Percentiles rank a stretch among this genome's conserved stretches.
These are phyloP conservation scores for Paraplagusia blochii DNA, from an alignment of 2,113 vertebrate species.

Conservation along the genomic window DNA sequence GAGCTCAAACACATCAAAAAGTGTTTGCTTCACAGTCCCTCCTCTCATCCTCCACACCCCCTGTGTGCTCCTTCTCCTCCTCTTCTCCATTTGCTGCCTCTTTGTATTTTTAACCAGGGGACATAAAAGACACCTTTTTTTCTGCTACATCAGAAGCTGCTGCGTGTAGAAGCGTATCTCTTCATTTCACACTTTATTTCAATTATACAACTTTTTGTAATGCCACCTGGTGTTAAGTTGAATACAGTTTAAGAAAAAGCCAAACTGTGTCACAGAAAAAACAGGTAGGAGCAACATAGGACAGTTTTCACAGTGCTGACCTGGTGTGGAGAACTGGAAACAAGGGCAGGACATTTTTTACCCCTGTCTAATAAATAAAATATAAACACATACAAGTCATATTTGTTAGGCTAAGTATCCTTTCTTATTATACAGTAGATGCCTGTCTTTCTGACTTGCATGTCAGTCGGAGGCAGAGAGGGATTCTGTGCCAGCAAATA, in stretches of 20 bases:
- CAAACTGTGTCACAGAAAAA: constrained; percentile 36
- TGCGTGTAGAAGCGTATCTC: constrained; percentile 6
- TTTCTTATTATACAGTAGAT: too few relatives aligned
- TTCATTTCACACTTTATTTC: constrained; percentile 40
- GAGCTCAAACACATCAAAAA: constrained; percentile 33
- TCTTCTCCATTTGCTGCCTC: constrained; percentile 35
- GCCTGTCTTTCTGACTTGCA: too few relatives aligned
- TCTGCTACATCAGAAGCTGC: constrained; percentile 26
- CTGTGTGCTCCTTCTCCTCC: constrained; percentile 7
- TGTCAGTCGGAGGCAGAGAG: too few relatives aligned
- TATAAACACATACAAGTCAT: too few relatives aligned
- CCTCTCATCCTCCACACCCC: constrained; percentile 17
- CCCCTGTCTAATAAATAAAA: too few relatives aligned
- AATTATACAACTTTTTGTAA: constrained; percentile 45
- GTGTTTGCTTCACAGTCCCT: constrained; percentile 40
- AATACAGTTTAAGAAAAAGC: constrained; percentile 27
- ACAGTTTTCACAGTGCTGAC: too few relatives aligned
- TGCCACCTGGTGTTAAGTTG: constrained; percentile 49
- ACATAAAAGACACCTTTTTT: constrained; percentile 56
- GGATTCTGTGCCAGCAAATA: too few relatives aligned
- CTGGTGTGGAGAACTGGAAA: too few relatives aligned
- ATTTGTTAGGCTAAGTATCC: too few relatives aligned
- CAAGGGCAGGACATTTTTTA: too few relatives aligned
- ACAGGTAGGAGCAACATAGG: too few relatives aligned
- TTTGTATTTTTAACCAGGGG: constrained; percentile 55